Percentiles rank a stretch among this genome's conserved stretches.
Evolutionary conservation across 2,797 vertebrate species (phyloP).

Genomic region (Catostomus latipinnis): DNA sequence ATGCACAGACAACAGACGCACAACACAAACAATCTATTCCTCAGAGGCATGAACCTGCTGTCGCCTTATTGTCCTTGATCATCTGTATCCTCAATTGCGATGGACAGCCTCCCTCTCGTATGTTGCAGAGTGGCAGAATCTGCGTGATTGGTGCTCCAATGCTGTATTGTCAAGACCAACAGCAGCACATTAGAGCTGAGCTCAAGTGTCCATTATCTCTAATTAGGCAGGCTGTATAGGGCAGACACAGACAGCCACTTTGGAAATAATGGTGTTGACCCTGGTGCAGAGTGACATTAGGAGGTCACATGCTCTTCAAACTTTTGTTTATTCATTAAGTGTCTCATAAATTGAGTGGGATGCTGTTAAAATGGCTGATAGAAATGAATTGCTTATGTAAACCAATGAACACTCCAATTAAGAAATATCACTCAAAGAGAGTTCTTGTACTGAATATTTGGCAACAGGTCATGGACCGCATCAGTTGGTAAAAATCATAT

Average conservation of each 20-base stretch:
- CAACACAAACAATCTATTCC: conserved; percentile 19
- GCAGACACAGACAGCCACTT: conserved; percentile 61
- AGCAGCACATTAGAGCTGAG: conserved; percentile 51
- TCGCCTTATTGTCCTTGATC: conserved; percentile 33
- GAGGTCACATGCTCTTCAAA: conserved; percentile 51
- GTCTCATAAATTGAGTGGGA: conserved; percentile 41
- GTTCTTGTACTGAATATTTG: too few relatives aligned
- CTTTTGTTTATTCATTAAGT: conserved; percentile 61
- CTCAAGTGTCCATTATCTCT: conserved; percentile 69
- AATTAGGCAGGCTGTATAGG: conserved; percentile 68
- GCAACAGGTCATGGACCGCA: too few relatives aligned
- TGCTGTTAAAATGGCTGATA: conserved; percentile 1
- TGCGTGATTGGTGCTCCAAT: conserved; percentile 62
- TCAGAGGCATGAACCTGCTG: conserved; percentile 23
- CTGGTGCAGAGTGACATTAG: conserved; percentile 64
- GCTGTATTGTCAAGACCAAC: conserved; percentile 62
- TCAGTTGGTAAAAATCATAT: too few relatives aligned
- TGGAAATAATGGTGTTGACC: conserved; percentile 70
- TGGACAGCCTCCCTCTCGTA: conserved; percentile 21
- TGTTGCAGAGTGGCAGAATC: conserved; percentile 49
- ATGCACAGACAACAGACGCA: background rate
- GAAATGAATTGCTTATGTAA: conserved; percentile 19
- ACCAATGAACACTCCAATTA: background rate
- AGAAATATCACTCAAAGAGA: too few relatives aligned
- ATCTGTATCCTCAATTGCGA: background rate